phyloP scores from a whole-genome alignment of 2,888 invertebrate species.

The Parnassius glacialis region DNA sequence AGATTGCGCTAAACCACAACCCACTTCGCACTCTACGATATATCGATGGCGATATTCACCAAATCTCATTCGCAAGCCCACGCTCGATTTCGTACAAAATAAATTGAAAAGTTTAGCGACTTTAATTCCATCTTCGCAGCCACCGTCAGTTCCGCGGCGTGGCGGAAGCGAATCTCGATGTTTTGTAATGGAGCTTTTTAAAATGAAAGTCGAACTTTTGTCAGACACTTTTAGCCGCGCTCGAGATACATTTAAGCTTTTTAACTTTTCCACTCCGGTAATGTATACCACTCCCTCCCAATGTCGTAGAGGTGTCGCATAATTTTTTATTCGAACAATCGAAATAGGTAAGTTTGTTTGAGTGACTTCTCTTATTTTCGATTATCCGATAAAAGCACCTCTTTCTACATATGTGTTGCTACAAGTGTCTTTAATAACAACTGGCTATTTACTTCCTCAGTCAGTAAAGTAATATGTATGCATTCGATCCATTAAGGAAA shows the following conservation, averaged over 20 bases:
- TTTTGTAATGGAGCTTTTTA: conserved; percentile 82
- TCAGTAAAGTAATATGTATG: conserved; percentile 47
- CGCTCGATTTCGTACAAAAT: conserved; percentile 70
- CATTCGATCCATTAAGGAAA: conserved; percentile 78
- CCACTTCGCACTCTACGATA: conserved; percentile 33
- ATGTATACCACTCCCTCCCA: conserved; percentile 75
- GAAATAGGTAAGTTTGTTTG: conserved; percentile 62
- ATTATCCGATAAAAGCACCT: neutral
- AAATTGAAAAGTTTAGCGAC: conserved; percentile 73
- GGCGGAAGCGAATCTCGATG: conserved; percentile 80
- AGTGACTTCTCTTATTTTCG: conserved; percentile 46
- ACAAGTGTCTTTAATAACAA: neutral
- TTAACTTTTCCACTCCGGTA: conserved; percentile 81
- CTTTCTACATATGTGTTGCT: neutral
- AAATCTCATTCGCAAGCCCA: conserved; percentile 49
- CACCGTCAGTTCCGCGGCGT: conserved; percentile 57
- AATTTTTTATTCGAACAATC: conserved; percentile 55
- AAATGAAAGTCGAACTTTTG: conserved; percentile 81
- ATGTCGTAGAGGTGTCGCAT: conserved; percentile 68
- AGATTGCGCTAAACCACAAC: conserved; percentile 8
- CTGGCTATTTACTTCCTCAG: neutral
- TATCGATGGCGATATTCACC: conserved; percentile 41
- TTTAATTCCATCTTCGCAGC: conserved; percentile 70
- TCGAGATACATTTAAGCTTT: conserved; percentile 81
- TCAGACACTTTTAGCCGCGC: conserved; percentile 81